phyloP scores from a whole-genome alignment of 2,888 invertebrate genomes.

The Polydrusus tereticollis region DNA sequence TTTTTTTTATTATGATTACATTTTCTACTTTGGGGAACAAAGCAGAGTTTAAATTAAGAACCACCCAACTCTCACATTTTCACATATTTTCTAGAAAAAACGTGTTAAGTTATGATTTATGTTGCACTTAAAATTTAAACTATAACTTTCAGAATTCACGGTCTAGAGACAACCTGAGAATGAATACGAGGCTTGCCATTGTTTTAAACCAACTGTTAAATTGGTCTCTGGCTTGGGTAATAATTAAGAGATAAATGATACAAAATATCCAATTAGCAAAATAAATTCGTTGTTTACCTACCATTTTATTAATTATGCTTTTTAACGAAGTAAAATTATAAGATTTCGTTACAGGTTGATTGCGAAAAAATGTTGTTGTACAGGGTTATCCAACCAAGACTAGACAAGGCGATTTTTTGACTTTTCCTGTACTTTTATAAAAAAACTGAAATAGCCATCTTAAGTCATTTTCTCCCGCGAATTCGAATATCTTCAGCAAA shows the following conservation, averaged over 20 bases:
- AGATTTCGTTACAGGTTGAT: background rate
- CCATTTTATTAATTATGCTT: background rate
- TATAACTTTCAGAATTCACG: conserved; percentile 27
- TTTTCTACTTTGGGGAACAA: too few relatives aligned
- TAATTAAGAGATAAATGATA: conserved; percentile 11
- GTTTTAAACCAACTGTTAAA: conserved; percentile 38
- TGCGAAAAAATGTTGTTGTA: background rate
- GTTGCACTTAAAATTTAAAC: background rate
- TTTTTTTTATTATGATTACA: too few relatives aligned
- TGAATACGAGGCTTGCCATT: conserved; percentile 41
- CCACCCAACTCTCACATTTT: too few relatives aligned
- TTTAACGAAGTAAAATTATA: background rate
- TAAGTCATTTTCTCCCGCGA: too few relatives aligned
- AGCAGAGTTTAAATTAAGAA: too few relatives aligned
- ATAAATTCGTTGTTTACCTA: conserved; percentile 3
- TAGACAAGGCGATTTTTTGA: too few relatives aligned
- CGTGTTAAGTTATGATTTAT: background rate
- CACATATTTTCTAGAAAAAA: too few relatives aligned
- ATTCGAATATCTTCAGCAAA: too few relatives aligned
- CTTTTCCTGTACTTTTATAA: too few relatives aligned
- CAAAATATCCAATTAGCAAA: conserved; percentile 6
- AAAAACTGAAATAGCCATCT: too few relatives aligned
- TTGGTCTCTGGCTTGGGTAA: conserved; percentile 8
- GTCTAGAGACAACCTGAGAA: conserved; percentile 31
- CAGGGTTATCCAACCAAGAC: too few relatives aligned